Conservation (phyloP, 2,797 vertebrate species). For the Enteromius fasciolatus region DNA sequence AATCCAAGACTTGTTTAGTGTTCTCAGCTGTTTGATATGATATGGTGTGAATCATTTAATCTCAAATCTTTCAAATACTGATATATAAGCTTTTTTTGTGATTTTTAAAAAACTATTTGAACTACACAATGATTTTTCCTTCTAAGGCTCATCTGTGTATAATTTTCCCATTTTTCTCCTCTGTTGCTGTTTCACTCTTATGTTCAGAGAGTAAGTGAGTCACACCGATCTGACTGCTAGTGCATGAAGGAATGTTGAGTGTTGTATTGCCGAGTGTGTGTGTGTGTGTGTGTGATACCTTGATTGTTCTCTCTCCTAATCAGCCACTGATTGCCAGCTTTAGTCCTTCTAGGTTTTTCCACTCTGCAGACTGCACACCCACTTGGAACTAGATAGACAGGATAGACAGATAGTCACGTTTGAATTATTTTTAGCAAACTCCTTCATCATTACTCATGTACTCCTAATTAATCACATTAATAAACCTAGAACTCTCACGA, state of each 20-base stretch:
- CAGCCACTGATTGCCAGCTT: slow-evolving; percentile 30
- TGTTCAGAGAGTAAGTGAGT: slow-evolving; percentile 75
- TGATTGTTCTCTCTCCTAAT: slow-evolving; percentile 28
- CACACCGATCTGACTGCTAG: not conserved
- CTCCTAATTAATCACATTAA: slow-evolving; percentile 1
- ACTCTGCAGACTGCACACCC: not conserved
- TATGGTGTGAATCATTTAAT: not conserved
- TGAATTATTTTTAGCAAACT: slow-evolving; percentile 30
- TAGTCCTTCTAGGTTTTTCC: slow-evolving; percentile 26
- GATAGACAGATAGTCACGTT: not conserved
- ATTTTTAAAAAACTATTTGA: not conserved
- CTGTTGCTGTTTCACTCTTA: not conserved
- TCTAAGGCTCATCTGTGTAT: not conserved
- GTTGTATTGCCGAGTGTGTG: slow-evolving; percentile 14
- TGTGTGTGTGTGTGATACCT: slow-evolving; percentile 8
- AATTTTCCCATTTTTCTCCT: not conserved
- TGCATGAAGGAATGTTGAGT: slow-evolving; percentile 44
- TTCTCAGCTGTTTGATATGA: not conserved
- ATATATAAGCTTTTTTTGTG: not conserved
- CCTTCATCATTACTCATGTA: slow-evolving; percentile 11
- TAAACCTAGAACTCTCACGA: slow-evolving; percentile 15
- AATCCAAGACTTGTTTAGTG: not conserved
- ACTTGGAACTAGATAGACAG: slow-evolving; percentile 24
- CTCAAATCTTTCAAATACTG: not conserved
- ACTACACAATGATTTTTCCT: not conserved